These are phyloP conservation scores for Drosophila sechellia DNA, from an alignment of 1,140 invertebrate species.

Conservation along the genomic window DNA sequence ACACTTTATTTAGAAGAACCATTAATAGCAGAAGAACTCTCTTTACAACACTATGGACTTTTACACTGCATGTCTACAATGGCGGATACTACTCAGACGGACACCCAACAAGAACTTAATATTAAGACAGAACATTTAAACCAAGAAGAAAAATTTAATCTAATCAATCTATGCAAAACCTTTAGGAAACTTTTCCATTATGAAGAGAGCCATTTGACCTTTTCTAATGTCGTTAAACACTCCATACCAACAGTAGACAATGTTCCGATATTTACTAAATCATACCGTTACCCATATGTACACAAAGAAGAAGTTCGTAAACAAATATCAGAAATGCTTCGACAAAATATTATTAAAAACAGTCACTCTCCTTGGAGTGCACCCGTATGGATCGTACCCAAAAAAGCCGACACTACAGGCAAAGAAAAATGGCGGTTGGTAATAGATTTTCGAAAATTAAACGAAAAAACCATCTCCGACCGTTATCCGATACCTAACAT, in stretches of 20 bases:
- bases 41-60: neutral
- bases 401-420: constrained; percentile 14
- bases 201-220: constrained; percentile 21
- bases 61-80: constrained; percentile 9
- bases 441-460: no score
- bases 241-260: constrained; percentile 8
- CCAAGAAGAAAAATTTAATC: constrained; percentile 17
- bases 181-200: constrained; percentile 27
- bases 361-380: constrained; percentile 3
- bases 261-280: constrained; percentile 5
- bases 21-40: neutral
- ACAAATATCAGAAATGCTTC: constrained; percentile 17
- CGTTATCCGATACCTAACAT: constrained; percentile 16
- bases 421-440: constrained; percentile 23
- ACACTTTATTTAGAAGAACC: constrained; percentile 5
- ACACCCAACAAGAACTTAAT: constrained; percentile 9
- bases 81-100: neutral
- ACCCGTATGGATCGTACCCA: constrained; percentile 13
- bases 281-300: constrained; percentile 8
- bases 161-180: constrained; percentile 19
- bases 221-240: constrained; percentile 22
- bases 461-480: neutral
- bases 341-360: constrained; percentile 5
- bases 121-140: constrained; percentile 26
- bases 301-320: constrained; percentile 20